These are phyloP conservation scores for Rhynchomys soricoides DNA, from an alignment of 2,113 vertebrate species.

Conservation along the genomic window DNA sequence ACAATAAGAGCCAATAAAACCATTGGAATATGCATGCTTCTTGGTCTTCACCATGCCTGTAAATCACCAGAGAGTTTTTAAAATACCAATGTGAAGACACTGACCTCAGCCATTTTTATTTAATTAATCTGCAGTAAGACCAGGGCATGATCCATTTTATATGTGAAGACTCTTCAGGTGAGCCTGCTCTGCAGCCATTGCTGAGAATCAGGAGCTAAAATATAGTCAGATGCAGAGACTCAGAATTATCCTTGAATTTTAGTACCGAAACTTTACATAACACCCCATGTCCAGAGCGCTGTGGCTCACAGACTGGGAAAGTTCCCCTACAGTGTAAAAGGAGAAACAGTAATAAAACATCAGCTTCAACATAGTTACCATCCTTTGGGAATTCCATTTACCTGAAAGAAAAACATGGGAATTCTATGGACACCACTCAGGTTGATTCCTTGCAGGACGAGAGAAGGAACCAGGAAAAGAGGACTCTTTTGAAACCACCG, in stretches of 20 bases:
- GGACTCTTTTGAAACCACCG: neutral
- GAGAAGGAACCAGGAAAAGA: neutral
- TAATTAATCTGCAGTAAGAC: conserved; percentile 14
- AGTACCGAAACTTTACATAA: neutral
- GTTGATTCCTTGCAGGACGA: neutral
- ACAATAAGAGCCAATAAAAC: neutral
- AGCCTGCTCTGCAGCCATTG: neutral
- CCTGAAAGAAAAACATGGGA: neutral
- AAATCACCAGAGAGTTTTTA: neutral
- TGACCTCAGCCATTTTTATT: neutral
- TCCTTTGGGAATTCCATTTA: neutral
- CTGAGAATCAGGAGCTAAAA: neutral
- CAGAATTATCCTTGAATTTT: neutral
- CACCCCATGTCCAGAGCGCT: neutral
- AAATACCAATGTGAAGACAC: neutral
- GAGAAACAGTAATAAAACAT: neutral
- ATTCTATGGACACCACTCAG: neutral
- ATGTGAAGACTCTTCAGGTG: neutral
- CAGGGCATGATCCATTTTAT: neutral
- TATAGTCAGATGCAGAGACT: neutral
- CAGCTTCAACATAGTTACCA: neutral
- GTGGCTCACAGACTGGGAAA: neutral
- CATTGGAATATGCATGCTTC: neutral
- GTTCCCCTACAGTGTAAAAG: neutral
- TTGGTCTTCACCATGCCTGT: neutral